phyloP scores from a whole-genome alignment of 2,113 vertebrate species.

The Pleuronectes platessa region DNA sequence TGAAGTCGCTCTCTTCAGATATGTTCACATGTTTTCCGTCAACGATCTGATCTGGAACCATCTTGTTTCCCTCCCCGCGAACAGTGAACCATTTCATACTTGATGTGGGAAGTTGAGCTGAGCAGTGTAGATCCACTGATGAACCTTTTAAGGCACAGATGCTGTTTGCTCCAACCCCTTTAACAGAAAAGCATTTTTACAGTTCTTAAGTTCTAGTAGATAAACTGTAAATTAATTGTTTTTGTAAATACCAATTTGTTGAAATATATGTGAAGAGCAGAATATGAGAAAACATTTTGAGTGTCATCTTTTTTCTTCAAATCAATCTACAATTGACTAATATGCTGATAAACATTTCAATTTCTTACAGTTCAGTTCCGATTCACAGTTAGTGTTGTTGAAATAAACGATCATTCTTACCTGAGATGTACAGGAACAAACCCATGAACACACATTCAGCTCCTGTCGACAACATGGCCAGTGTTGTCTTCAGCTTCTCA shows the following conservation, averaged over 20 bases:
- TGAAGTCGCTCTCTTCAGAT: background rate
- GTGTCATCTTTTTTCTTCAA: background rate
- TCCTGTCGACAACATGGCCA: slow-evolving; percentile 13
- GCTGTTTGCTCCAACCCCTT: background rate
- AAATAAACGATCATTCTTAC: background rate
- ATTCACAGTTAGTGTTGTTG: background rate
- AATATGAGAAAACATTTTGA: background rate
- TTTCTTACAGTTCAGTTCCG: background rate
- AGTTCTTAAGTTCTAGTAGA: background rate
- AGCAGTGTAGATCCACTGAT: slow-evolving; percentile 36
- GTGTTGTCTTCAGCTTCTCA: background rate
- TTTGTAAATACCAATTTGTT: background rate
- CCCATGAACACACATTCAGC: slow-evolving; percentile 8
- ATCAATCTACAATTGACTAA: background rate
- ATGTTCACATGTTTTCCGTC: background rate
- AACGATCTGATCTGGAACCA: background rate
- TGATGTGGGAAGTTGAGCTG: background rate
- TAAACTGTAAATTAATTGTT: background rate
- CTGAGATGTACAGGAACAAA: slow-evolving; percentile 27
- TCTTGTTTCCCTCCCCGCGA: accelerated
- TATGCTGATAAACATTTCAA: background rate
- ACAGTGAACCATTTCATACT: background rate
- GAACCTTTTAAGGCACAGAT: slow-evolving; percentile 40
- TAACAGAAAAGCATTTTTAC: background rate
- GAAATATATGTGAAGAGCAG: background rate